Conservation (phyloP, 2,113 vertebrate genomes). For the Lagopus muta region DNA sequence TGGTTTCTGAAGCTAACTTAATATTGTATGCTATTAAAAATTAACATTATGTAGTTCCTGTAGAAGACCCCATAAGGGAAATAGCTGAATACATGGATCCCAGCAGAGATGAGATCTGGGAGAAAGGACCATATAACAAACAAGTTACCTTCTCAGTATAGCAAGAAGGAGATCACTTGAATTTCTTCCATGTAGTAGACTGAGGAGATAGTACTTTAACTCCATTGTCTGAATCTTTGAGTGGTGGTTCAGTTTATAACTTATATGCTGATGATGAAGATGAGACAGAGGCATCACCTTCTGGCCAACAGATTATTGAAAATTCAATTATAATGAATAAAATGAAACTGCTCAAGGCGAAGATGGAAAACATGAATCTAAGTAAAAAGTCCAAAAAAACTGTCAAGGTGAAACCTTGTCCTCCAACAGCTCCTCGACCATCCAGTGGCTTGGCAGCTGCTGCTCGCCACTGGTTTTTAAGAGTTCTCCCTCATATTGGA, state of each 20-base stretch:
- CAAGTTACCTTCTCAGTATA: conserved; percentile 95
- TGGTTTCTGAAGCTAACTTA: neutral
- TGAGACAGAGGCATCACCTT: too few species aligned
- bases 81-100: conserved; percentile 87
- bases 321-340: too few species aligned
- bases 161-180: conserved; percentile 92
- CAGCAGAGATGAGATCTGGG: conserved; percentile 86
- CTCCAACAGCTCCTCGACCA: conserved; percentile 82
- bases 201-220: conserved; percentile 90
- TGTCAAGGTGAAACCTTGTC: conserved; percentile 85
- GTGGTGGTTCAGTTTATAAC: conserved; percentile 2
- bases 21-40: neutral
- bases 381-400: conserved; percentile 85
- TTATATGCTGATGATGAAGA: too few species aligned
- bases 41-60: conserved; percentile 64
- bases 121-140: conserved; percentile 86
- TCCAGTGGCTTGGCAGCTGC: conserved; percentile 72
- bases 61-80: conserved; percentile 90
- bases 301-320: too few species aligned
- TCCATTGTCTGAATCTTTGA: conserved; percentile 90
- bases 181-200: conserved; percentile 93
- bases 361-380: too few species aligned
- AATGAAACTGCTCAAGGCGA: too few species aligned
- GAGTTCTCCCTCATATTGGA: conserved; percentile 84
- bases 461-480: conserved; percentile 80